Evolutionary conservation across 2,113 vertebrate species (phyloP), one percentile per base, ranked within the genome.

Genomic region (Coptodon rendalli): DNA sequence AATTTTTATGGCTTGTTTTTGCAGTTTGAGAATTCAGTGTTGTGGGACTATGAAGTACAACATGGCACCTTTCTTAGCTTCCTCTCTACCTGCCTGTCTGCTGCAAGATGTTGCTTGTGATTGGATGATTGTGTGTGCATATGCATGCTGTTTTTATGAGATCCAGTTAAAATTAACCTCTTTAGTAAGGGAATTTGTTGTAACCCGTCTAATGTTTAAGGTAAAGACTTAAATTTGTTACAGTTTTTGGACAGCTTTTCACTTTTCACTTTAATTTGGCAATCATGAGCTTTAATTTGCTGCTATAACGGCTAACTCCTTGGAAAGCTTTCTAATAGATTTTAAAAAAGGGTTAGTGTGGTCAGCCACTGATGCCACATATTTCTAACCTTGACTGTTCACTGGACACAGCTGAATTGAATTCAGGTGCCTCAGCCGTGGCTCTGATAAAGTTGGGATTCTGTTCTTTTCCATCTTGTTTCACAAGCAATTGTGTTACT

Each of bases 1-100:
- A 96, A 97, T 97, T 96, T 97, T 96, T 96, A 96, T 94, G 93
- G 92, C 95, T 95, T 96, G 95, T 96, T 96, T 96, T 95, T 94
- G 91, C 93, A 87, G 83, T 94, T 94, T 89, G 54, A 93, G 92
- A 95, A 93, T 90, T 86, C 87, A 52, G 54, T 90, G 89, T 91
- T 22, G 38, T 91, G 90, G 82, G 83, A 3, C 83, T 78, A 82
- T 82, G 84, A 89, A 83, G 89, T 82, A 88, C 71, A 89, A 84
- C 80, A 61, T 71, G 19, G 13, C 56, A 92, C 85, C 81, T 93
- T 89, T 87, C n/a, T 76, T 57, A n/a, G 50, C 29, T 56, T 22
- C 9, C 14, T 54, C 45, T 45, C 5, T 85, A 66, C 73, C 34
- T 89, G 8, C 4, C n/a, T 80, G 86, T 59, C 38, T 4, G 7